Evolutionary conservation across 2,797 vertebrate species (phyloP).

Genomic region (Diplodus puntazzo): DNA sequence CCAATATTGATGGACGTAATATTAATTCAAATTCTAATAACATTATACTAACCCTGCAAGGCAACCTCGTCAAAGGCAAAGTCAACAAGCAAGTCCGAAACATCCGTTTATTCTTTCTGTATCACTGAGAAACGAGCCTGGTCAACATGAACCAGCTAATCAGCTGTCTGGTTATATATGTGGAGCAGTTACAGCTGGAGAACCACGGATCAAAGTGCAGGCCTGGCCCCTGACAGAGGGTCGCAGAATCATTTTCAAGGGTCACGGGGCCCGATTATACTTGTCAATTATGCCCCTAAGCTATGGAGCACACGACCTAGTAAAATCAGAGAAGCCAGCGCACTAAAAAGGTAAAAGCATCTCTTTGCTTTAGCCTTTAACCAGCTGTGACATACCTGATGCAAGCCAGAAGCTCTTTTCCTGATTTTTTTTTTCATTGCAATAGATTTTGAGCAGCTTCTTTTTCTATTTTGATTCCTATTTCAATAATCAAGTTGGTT

Average conservation of each 20-base stretch:
- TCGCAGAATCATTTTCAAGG: not conserved
- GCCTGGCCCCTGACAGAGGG: not conserved
- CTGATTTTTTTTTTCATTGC: no score
- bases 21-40: not conserved
- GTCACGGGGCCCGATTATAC: not conserved
- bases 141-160: conserved; percentile 15
- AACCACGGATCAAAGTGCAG: conserved; percentile 22
- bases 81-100: conserved; percentile 33
- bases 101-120: conserved; percentile 42
- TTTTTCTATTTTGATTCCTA: no score
- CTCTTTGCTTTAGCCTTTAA: no score
- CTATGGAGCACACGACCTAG: no score
- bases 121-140: conserved; percentile 15
- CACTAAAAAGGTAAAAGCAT: no score
- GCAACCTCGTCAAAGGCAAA: conserved; percentile 45
- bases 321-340: no score
- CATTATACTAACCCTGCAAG: conserved; percentile 10
- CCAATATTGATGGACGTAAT: no score
- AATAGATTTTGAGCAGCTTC: no score
- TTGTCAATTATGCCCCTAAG: no score
- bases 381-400: no score
- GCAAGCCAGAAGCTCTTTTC: no score
- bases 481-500: no score
- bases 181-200: conserved; percentile 9
- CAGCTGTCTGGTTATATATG: conserved; percentile 8